Conservation (phyloP, 1,140 invertebrate species). For the Camponotus vicinus region DNA sequence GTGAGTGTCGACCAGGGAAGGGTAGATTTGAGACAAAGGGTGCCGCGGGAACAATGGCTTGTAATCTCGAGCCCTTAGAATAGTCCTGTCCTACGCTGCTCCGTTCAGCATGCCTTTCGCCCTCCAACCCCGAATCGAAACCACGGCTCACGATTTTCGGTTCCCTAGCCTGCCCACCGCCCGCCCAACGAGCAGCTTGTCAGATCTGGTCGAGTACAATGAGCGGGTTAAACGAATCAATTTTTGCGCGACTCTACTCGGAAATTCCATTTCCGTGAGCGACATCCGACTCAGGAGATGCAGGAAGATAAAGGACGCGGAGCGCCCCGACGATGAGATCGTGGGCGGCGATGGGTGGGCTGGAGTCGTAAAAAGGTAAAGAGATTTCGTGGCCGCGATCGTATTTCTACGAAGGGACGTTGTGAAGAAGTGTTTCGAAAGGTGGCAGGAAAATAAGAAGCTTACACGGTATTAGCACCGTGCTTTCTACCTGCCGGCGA, state of each 20-base stretch:
- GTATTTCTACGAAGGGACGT: constrained; percentile 48
- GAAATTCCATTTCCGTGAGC: constrained; percentile 77
- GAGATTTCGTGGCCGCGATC: constrained; percentile 63
- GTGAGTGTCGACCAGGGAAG: constrained; percentile 67
- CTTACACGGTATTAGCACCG: constrained; percentile 68
- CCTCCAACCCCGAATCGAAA: constrained; percentile 63
- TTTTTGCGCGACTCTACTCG: constrained; percentile 76
- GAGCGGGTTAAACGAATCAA: constrained; percentile 80
- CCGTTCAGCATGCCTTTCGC: constrained; percentile 70
- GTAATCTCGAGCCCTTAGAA: constrained; percentile 85
- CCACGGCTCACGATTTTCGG: constrained; percentile 63
- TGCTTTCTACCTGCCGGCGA: constrained; percentile 44
- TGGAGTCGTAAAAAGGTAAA: constrained; percentile 69
- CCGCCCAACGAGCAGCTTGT: constrained; percentile 64
- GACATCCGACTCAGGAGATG: constrained; percentile 45
- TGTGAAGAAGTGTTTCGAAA: constrained; percentile 57
- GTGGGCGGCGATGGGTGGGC: not conserved
- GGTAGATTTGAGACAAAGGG: constrained; percentile 84
- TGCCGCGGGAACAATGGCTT: constrained; percentile 83
- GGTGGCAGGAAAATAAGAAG: constrained; percentile 66
- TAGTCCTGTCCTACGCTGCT: constrained; percentile 78
- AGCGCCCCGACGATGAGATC: constrained; percentile 38
- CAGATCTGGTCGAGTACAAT: constrained; percentile 71
- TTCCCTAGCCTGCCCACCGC: constrained; percentile 33
- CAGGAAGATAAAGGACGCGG: constrained; percentile 59